Conservation (phyloP, 2,888 invertebrate species). For the Oconnorella tubifera region DNA sequence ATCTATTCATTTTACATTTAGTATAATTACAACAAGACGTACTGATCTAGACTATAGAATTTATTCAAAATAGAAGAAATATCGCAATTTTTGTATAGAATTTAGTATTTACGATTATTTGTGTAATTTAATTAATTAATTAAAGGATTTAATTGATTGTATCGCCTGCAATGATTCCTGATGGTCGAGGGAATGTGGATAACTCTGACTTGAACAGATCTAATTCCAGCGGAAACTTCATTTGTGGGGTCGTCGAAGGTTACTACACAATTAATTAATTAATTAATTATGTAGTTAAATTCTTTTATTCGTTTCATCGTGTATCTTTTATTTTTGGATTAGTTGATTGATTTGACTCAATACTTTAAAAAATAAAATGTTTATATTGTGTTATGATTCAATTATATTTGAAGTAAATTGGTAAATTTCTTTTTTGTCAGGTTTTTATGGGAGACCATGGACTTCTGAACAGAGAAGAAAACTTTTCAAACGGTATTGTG, state of each 20-base stretch:
- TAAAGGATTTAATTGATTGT: too few species aligned
- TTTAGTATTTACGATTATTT: too few species aligned
- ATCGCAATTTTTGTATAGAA: too few species aligned
- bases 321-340: not conserved
- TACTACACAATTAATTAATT: not conserved
- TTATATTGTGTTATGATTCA: not conserved
- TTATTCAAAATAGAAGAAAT: too few species aligned
- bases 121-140: too few species aligned
- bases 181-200: not conserved
- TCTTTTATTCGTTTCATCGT: not conserved
- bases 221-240: not conserved
- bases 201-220: not conserved
- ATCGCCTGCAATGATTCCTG: not conserved
- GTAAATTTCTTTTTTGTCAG: conserved; percentile 20
- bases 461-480: conserved; percentile 29
- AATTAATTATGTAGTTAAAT: not conserved
- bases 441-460: conserved; percentile 36
- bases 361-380: not conserved
- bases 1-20: too few species aligned
- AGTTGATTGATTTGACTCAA: not conserved
- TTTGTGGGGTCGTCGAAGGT: not conserved
- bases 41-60: too few species aligned
- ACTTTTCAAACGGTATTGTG: conserved; percentile 18
- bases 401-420: not conserved
- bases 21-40: too few species aligned